These are phyloP conservation scores for Drosophila phalerata DNA, from an alignment of 2,888 invertebrate genomes.

Conservation along the genomic window DNA sequence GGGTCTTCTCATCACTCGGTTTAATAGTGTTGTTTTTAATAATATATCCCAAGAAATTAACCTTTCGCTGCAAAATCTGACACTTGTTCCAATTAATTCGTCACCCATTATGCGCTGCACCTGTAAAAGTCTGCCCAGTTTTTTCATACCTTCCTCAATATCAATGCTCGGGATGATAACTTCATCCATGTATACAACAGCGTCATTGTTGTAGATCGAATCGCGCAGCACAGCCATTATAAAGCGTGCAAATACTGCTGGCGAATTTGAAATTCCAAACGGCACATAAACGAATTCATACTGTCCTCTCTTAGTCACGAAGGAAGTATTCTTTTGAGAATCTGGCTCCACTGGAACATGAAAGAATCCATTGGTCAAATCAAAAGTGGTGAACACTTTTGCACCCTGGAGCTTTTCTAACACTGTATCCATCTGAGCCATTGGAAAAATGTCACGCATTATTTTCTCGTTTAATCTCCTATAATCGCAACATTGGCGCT, in stretches of 20 bases:
- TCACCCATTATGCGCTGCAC: conserved; percentile 2
- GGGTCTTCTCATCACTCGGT: no score
- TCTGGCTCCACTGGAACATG: neutral
- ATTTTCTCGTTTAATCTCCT: conserved; percentile 14
- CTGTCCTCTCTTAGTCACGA: conserved; percentile 2
- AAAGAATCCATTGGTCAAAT: conserved; percentile 22
- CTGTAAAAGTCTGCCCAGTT: neutral
- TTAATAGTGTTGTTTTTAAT: conserved; percentile 2
- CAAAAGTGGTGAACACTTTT: neutral
- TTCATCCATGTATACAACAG: conserved; percentile 15
- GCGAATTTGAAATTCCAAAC: conserved; percentile 12
- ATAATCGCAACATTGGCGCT: conserved; percentile 20
- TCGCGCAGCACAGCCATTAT: conserved; percentile 1
- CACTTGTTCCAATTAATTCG: conserved; percentile 5
- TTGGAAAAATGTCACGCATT: conserved; percentile 15
- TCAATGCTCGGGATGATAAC: conserved; percentile 1
- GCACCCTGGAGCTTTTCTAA: conserved; percentile 9
- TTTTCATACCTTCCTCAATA: neutral
- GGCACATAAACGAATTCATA: conserved; percentile 3
- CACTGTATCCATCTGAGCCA: conserved; percentile 16
- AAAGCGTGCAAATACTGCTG: no score
- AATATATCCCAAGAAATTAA: neutral
- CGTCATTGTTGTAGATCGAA: neutral
- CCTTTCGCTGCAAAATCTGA: neutral
- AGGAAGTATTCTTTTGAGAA: neutral